Evolutionary conservation across 1,140 invertebrate species (phyloP).

Genomic region (Proales similis): DNA sequence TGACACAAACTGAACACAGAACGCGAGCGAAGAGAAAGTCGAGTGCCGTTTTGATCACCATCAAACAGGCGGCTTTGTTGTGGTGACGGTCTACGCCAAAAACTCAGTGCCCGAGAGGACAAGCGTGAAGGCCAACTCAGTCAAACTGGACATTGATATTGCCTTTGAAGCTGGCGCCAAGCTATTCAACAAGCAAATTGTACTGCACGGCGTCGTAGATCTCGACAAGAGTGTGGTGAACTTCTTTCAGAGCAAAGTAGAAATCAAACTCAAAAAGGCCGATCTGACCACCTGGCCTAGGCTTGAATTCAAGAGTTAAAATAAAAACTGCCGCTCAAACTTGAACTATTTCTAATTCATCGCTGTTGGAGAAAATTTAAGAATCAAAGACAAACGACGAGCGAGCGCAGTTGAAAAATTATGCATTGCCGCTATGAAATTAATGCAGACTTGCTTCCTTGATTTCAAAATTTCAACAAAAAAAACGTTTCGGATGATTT

Average conservation of each 20-base stretch:
- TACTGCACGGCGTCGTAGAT: conserved; percentile 26
- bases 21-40: conserved; percentile 55
- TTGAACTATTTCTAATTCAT: too few relatives aligned
- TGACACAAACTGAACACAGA: not conserved
- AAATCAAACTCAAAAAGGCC: conserved; percentile 36
- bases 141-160: conserved; percentile 68
- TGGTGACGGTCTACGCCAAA: conserved; percentile 81
- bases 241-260: conserved; percentile 37
- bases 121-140: conserved; percentile 71
- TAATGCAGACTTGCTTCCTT: too few relatives aligned
- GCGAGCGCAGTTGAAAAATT: too few relatives aligned
- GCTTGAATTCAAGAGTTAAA: conserved; percentile 33
- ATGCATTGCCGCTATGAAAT: too few relatives aligned
- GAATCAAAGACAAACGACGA: too few relatives aligned
- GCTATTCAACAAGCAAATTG: conserved; percentile 24
- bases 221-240: conserved; percentile 11
- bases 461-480: too few relatives aligned
- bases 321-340: too few relatives aligned
- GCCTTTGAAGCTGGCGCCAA: conserved; percentile 66
- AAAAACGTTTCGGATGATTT: too few relatives aligned
- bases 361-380: too few relatives aligned
- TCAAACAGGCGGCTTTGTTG: conserved; percentile 72
- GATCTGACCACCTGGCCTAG: conserved; percentile 26
- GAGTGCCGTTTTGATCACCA: conserved; percentile 86
- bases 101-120: conserved; percentile 71